Conservation (phyloP, 2,888 invertebrate species). For the Rhimphoctona megacephalus region DNA sequence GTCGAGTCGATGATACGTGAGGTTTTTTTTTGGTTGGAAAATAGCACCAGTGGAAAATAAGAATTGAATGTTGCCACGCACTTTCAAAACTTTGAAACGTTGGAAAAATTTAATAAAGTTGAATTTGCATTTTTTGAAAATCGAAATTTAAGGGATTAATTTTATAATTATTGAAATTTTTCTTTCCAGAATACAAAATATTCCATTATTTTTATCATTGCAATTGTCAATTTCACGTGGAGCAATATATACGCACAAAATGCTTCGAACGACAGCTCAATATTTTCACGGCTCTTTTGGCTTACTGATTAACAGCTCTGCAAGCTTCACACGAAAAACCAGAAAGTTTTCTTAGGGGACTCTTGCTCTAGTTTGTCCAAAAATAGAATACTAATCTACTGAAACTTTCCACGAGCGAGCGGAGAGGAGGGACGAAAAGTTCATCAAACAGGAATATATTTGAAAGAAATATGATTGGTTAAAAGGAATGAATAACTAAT, state of each 20-base stretch:
- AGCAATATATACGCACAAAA: background rate
- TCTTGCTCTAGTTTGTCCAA: conserved; percentile 61
- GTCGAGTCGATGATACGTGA: conserved; percentile 1
- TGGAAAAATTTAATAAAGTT: background rate
- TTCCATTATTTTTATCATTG: conserved; percentile 19
- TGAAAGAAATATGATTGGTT: background rate
- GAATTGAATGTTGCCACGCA: background rate
- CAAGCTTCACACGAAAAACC: conserved; percentile 20
- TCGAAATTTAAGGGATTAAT: background rate
- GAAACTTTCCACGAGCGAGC: conserved; percentile 44
- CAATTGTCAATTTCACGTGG: conserved; percentile 7
- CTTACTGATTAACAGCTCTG: conserved; percentile 34
- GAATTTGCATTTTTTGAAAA: background rate
- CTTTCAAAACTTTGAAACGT: background rate
- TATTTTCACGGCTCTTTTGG: conserved; percentile 19
- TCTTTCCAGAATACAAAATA: conserved; percentile 6
- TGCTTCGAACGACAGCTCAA: background rate
- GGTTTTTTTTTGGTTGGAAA: background rate
- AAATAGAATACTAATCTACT: conserved; percentile 66
- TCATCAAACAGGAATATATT: conserved; percentile 4
- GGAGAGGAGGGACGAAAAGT: conserved; percentile 20
- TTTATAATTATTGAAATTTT: background rate
- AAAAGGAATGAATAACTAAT: background rate
- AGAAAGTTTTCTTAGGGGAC: conserved; percentile 51
- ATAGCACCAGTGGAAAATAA: background rate